Percentiles rank a stretch among this genome's conserved stretches.
Conservation (phyloP, 1,140 invertebrate genomes). For the Spodoptera litura region DNA sequence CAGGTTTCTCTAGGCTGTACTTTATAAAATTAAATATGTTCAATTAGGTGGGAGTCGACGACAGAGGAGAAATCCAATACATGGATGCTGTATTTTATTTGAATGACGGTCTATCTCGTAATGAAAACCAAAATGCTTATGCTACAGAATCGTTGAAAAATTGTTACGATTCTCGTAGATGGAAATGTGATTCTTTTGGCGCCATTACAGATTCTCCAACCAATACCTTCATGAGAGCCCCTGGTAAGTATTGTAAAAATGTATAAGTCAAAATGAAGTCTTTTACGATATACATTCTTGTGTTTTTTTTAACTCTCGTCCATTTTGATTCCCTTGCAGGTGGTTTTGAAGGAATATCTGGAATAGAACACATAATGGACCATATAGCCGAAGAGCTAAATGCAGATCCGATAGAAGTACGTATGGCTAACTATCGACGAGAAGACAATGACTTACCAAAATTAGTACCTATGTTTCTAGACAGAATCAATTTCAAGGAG, state of each 20-base stretch:
- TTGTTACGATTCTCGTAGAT: slow-evolving; percentile 86
- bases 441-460: slow-evolving; percentile 52
- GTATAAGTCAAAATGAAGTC: background rate
- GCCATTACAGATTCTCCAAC: slow-evolving; percentile 87
- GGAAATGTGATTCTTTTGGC: slow-evolving; percentile 84
- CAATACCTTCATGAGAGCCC: slow-evolving; percentile 85
- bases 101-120: slow-evolving; percentile 87
- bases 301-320: no score
- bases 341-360: slow-evolving; percentile 87
- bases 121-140: slow-evolving; percentile 82
- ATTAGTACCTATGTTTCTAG: slow-evolving; percentile 53
- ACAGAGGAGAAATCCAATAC: slow-evolving; percentile 88
- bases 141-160: slow-evolving; percentile 79
- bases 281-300: slow-evolving; percentile 60
- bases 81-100: slow-evolving; percentile 87
- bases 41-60: slow-evolving; percentile 86
- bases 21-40: slow-evolving; percentile 1
- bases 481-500: slow-evolving; percentile 83
- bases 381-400: slow-evolving; percentile 89
- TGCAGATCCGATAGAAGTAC: slow-evolving; percentile 89
- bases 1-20: no score
- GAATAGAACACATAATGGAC: slow-evolving; percentile 93
- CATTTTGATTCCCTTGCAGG: slow-evolving; percentile 61
- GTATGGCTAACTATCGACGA: slow-evolving; percentile 86
- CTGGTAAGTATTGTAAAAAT: slow-evolving; percentile 48